Evolutionary conservation across 2,113 vertebrate species (phyloP).

Genomic region (Felis chaus): DNA sequence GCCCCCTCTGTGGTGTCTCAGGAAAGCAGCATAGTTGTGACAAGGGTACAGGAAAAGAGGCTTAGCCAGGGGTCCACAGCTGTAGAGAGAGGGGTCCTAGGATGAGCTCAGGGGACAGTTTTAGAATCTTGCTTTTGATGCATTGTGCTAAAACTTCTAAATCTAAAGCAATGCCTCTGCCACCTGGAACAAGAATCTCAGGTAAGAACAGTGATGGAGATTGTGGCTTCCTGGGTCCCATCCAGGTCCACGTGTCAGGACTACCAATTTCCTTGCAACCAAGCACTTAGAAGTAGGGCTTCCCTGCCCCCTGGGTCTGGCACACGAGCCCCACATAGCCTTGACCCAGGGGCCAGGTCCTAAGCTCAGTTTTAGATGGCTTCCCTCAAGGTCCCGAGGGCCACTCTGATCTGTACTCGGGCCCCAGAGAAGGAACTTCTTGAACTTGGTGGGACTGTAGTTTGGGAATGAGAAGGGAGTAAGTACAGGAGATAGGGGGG

Average conservation of each 20-base stretch:
- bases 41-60: not conserved
- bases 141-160: not conserved
- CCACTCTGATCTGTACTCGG: not conserved
- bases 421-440: not conserved
- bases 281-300: not conserved
- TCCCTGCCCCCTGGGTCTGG: not conserved
- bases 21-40: not conserved
- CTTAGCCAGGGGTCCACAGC: not conserved
- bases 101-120: not conserved
- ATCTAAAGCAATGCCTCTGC: not conserved
- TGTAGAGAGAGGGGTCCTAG: not conserved
- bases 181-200: not conserved
- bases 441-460: not conserved
- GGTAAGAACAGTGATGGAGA: not conserved
- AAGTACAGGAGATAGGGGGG: not conserved
- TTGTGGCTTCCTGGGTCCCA: not conserved
- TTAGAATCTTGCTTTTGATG: not conserved
- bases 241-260: rapidly evolving
- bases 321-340: not conserved
- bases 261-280: not conserved
- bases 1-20: not conserved
- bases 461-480: not conserved
- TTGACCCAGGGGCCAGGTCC: not conserved
- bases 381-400: not conserved
- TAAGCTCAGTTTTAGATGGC: not conserved